Conservation (phyloP, 2,113 vertebrate genomes). For the Calyptomena viridis region DNA sequence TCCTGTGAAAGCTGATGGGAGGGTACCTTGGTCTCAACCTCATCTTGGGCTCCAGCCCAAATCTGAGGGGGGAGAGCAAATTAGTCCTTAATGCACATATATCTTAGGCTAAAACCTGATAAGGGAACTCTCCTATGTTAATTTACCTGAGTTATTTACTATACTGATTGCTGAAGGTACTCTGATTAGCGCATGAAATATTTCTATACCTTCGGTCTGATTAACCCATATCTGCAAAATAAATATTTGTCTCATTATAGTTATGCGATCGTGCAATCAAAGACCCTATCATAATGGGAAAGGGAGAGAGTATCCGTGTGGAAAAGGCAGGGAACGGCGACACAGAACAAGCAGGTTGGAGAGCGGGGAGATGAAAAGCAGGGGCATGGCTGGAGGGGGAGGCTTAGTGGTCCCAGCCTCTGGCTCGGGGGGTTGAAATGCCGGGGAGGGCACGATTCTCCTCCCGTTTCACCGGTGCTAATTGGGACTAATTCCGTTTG, state of each 20-base stretch:
- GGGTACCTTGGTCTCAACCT: slow-evolving; percentile 29
- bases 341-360: neutral
- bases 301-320: slow-evolving; percentile 29
- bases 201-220: slow-evolving; percentile 69
- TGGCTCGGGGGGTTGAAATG: neutral
- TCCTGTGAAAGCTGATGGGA: slow-evolving; percentile 13
- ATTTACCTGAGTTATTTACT: slow-evolving; percentile 71
- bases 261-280: slow-evolving; percentile 56
- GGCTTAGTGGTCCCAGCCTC: neutral
- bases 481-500: slow-evolving; percentile 27
- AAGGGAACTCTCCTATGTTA: slow-evolving; percentile 65
- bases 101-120: slow-evolving; percentile 58
- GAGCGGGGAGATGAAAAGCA: neutral
- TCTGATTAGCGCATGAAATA: slow-evolving; percentile 67
- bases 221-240: slow-evolving; percentile 72
- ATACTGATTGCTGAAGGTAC: slow-evolving; percentile 71
- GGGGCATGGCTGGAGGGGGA: neutral
- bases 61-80: slow-evolving; percentile 46
- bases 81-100: slow-evolving; percentile 68
- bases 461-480: slow-evolving; percentile 5
- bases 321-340: slow-evolving; percentile 20
- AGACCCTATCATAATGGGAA: slow-evolving; percentile 48
- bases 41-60: slow-evolving; percentile 41
- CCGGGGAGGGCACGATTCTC: neutral
- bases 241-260: slow-evolving; percentile 71